These are phyloP conservation scores for Opisthocomus hoazin DNA, from an alignment of 2,113 vertebrate species.

Conservation along the genomic window DNA sequence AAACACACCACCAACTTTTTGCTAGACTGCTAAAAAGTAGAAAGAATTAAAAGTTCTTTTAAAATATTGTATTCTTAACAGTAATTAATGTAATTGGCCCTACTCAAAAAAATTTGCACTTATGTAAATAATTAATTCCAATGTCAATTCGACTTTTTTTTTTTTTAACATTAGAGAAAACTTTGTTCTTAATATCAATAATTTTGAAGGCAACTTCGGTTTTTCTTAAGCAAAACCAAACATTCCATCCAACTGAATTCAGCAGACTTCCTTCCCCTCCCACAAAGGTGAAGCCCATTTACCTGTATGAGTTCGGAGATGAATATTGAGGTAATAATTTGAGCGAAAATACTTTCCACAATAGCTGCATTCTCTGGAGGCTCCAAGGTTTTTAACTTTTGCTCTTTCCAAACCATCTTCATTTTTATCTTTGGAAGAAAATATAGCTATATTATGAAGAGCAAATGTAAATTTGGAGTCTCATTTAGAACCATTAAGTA, in stretches of 20 bases:
- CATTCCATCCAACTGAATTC: neutral
- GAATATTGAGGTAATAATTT: slow-evolving; percentile 98
- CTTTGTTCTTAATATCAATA: neutral
- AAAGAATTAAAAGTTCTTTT: neutral
- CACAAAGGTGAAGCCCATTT: slow-evolving; percentile 9
- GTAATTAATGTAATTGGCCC: neutral
- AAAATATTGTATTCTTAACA: neutral
- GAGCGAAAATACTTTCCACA: slow-evolving; percentile 96
- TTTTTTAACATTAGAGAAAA: neutral
- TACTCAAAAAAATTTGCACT: neutral
- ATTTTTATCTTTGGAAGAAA: slow-evolving; percentile 75
- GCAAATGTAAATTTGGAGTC: neutral
- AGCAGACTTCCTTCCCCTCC: neutral
- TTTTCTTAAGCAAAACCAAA: neutral
- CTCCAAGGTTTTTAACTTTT: slow-evolving; percentile 81
- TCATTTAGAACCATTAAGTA: neutral
- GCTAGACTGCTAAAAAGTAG: neutral
- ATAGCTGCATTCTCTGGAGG: slow-evolving; percentile 89
- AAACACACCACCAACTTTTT: neutral
- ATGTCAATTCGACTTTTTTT: neutral
- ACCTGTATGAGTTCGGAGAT: slow-evolving; percentile 99
- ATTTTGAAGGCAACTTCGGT: neutral
- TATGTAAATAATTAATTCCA: neutral
- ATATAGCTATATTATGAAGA: neutral
- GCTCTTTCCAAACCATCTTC: slow-evolving; percentile 80